Conservation (phyloP, 2,888 invertebrate genomes). For the Stenodera caucasica region DNA sequence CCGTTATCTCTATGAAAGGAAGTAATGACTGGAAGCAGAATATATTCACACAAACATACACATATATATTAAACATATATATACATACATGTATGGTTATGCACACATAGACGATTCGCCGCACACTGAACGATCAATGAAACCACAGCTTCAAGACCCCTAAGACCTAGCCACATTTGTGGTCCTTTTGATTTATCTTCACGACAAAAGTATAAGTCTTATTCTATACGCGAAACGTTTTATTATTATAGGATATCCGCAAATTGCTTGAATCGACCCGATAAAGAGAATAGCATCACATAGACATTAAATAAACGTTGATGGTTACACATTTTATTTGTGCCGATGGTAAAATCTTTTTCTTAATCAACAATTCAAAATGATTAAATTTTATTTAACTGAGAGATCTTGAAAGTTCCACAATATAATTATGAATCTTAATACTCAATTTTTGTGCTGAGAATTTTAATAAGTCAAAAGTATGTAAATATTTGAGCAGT, state of each 20-base stretch:
- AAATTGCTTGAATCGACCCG: conserved; percentile 35
- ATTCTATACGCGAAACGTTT: conserved; percentile 36
- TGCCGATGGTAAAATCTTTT: conserved; percentile 32
- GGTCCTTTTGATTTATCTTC: conserved; percentile 38
- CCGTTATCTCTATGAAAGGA: conserved; percentile 27
- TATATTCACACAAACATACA: neutral
- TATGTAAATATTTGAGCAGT: no score
- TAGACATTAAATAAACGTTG: conserved; percentile 35
- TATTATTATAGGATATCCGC: conserved; percentile 40
- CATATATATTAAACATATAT: neutral
- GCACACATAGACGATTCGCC: conserved; percentile 28
- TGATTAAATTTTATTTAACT: no score
- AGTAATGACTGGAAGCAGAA: conserved; percentile 30
- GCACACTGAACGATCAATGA: conserved; percentile 35
- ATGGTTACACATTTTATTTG: conserved; percentile 34
- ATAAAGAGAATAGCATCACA: conserved; percentile 35
- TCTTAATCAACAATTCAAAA: conserved; percentile 36
- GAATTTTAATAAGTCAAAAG: no score
- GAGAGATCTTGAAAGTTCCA: no score
- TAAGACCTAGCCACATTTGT: conserved; percentile 29
- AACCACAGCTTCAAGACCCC: conserved; percentile 28
- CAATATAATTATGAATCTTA: no score
- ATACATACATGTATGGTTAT: neutral
- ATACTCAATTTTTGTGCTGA: no score
- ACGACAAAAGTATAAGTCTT: conserved; percentile 36